These are phyloP conservation scores for Cryptophagus acutangulus DNA, from an alignment of 2,888 invertebrate genomes.

Conservation along the genomic window DNA sequence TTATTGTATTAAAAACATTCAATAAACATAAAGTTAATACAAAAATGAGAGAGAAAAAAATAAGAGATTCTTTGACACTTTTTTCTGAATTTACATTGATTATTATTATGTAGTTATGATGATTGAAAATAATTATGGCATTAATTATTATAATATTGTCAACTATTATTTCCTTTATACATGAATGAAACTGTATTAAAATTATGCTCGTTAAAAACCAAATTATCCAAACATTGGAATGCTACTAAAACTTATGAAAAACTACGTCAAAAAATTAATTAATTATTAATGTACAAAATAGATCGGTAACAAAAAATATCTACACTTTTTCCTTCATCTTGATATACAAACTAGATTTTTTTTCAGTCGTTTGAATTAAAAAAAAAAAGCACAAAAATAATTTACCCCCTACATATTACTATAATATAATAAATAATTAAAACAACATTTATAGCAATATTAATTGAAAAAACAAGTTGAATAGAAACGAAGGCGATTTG, in stretches of 20 bases:
- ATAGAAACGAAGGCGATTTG: too few relatives aligned
- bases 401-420: too few relatives aligned
- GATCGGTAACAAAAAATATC: slow-evolving; percentile 32
- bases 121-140: neutral
- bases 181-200: neutral
- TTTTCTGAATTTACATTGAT: too few relatives aligned
- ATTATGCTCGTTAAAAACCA: neutral
- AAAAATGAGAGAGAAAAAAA: too few relatives aligned
- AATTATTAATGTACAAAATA: slow-evolving; percentile 18
- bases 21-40: too few relatives aligned
- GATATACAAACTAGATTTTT: slow-evolving; percentile 26
- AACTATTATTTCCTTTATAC: slow-evolving; percentile 8
- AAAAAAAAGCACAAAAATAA: slow-evolving; percentile 14
- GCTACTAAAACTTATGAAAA: slow-evolving; percentile 24
- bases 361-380: slow-evolving; percentile 27
- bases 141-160: slow-evolving; percentile 7
- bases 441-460: too few relatives aligned
- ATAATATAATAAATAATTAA: too few relatives aligned
- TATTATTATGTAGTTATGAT: neutral
- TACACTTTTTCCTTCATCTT: slow-evolving; percentile 17
- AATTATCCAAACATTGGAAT: slow-evolving; percentile 25
- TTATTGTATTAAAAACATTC: too few relatives aligned
- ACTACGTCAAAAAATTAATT: slow-evolving; percentile 15
- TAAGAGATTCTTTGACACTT: too few relatives aligned
- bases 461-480: too few relatives aligned